phyloP scores from a whole-genome alignment of 2,888 invertebrate species.

The Drosophila pseudotalamancana region DNA sequence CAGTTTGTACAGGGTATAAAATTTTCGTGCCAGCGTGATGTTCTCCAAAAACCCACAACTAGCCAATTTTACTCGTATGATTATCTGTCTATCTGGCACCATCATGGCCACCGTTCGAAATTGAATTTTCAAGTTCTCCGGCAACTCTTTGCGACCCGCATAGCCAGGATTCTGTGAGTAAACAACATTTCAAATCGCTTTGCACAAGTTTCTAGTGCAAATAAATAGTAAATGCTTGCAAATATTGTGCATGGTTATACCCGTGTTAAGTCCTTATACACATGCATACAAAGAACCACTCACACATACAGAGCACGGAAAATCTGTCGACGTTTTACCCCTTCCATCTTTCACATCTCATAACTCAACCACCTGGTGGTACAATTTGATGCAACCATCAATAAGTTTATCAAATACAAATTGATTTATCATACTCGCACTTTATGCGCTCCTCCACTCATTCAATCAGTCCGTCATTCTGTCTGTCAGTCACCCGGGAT shows the following conservation, averaged over 20 bases:
- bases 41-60: conserved; percentile 98
- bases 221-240: conserved; percentile 44
- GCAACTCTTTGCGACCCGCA: conserved; percentile 97
- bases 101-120: conserved; percentile 99
- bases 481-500: neutral
- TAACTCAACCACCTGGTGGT: conserved; percentile 6
- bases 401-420: conserved; percentile 62
- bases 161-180: conserved; percentile 95
- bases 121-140: conserved; percentile 98
- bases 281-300: neutral
- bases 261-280: neutral
- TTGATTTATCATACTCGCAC: conserved; percentile 55
- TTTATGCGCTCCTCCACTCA: conserved; percentile 23
- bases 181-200: conserved; percentile 36
- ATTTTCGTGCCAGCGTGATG: conserved; percentile 96
- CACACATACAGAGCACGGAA: neutral
- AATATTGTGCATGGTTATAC: conserved; percentile 31
- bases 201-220: conserved; percentile 12
- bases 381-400: conserved; percentile 50
- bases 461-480: neutral
- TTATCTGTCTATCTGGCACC: conserved; percentile 99
- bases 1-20: conserved; percentile 97
- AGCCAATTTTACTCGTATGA: conserved; percentile 97
- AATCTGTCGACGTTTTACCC: neutral
- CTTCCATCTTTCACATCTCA: conserved; percentile 2